phyloP scores from a whole-genome alignment of 2,797 vertebrate genomes.

The Poeciliopsis gracilis region DNA sequence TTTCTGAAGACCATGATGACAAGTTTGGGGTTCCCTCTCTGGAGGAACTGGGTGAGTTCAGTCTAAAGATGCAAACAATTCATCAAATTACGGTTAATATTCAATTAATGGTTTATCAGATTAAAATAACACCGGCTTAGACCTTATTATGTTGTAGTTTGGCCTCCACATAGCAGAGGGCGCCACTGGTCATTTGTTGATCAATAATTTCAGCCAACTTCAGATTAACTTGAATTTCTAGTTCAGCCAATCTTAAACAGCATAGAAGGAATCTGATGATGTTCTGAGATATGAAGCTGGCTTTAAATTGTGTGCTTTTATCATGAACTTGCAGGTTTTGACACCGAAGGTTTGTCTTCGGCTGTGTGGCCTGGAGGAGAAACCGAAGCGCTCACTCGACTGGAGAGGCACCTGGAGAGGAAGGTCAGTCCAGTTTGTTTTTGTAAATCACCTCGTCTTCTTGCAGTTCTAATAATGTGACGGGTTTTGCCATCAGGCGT shows the following conservation, averaged over 20 bases:
- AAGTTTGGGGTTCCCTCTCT: slow-evolving; percentile 95
- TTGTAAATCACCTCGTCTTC: not conserved
- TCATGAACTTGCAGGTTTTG: slow-evolving; percentile 85
- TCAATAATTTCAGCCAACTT: too few species aligned
- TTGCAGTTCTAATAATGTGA: not conserved
- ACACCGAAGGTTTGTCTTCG: slow-evolving; percentile 91
- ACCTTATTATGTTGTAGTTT: too few species aligned
- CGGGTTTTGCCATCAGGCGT: slow-evolving; percentile 81
- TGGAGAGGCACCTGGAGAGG: slow-evolving; percentile 96
- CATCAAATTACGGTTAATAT: too few species aligned
- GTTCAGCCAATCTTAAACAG: not conserved
- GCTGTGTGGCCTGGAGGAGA: slow-evolving; percentile 98
- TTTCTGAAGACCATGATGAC: slow-evolving; percentile 95
- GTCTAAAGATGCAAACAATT: too few species aligned
- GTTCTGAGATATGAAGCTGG: not conserved
- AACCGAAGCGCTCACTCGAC: slow-evolving; percentile 92
- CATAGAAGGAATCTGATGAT: not conserved
- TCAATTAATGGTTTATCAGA: too few species aligned
- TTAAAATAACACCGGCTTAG: too few species aligned
- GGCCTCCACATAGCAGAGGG: too few species aligned
- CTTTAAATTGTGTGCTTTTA: slow-evolving; percentile 13
- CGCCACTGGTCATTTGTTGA: too few species aligned
- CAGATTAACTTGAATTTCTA: too few species aligned
- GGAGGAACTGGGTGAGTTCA: slow-evolving; percentile 91
- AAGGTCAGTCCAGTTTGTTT: slow-evolving; percentile 80